Evolutionary conservation across 2,113 vertebrate genomes (phyloP).

Genomic region (Physeter macrocephalus): DNA sequence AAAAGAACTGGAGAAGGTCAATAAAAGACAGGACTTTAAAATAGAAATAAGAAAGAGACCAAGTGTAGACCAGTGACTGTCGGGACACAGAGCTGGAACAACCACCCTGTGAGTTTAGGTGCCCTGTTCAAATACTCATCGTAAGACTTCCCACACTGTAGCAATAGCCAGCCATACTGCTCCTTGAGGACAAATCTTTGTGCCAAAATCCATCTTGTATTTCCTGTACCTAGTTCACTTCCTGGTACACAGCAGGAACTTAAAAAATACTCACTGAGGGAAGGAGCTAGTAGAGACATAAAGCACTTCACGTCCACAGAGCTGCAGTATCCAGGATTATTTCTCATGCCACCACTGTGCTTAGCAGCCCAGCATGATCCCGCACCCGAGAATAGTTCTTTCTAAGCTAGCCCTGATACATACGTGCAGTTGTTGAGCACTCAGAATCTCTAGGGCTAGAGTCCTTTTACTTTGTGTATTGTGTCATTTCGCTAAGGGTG

Average conservation of each 20-base stretch:
- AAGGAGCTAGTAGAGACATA: not conserved
- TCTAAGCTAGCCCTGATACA: not conserved
- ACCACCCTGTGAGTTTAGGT: fast-evolving
- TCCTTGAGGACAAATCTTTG: not conserved
- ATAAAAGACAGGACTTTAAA: not conserved
- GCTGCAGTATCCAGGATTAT: not conserved
- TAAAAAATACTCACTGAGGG: not conserved
- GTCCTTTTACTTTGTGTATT: not conserved
- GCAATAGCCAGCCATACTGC: not conserved
- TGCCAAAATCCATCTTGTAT: not conserved
- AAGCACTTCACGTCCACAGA: not conserved
- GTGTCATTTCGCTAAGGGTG: not conserved
- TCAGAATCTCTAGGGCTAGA: not conserved
- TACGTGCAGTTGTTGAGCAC: not conserved
- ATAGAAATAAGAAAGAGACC: not conserved
- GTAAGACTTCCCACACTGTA: not conserved
- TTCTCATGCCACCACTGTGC: not conserved
- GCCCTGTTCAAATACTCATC: not conserved
- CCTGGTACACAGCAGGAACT: not conserved
- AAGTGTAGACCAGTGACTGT: not conserved
- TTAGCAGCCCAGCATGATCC: not conserved
- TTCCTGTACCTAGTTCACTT: not conserved
- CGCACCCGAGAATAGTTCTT: not conserved
- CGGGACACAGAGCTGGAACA: not conserved
- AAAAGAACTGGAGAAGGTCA: not conserved